phyloP scores from a whole-genome alignment of 2,113 vertebrate species.

The Sinocyclocheilus rhinocerous region DNA sequence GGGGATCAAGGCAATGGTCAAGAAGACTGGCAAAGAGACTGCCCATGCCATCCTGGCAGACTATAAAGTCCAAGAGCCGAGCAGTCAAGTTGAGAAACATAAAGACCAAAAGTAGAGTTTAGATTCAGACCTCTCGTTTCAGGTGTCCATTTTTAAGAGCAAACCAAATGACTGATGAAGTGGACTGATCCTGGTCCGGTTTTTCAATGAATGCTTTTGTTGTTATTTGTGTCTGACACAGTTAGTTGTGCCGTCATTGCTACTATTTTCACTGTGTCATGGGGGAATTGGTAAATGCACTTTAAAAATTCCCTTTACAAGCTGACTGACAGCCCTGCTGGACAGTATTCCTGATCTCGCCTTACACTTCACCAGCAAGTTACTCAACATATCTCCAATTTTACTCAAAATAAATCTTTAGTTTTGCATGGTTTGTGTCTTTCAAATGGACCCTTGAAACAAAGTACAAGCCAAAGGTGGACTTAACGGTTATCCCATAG shows the following conservation, averaged over 20 bases:
- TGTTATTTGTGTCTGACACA: constrained; percentile 15
- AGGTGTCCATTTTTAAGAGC: background rate
- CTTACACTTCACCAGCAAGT: constrained; percentile 24
- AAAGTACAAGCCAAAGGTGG: constrained; percentile 3
- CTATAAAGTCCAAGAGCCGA: constrained; percentile 79
- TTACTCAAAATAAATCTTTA: background rate
- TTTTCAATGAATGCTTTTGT: background rate
- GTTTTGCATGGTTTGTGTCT: background rate
- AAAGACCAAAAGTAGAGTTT: constrained; percentile 60
- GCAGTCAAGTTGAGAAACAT: constrained; percentile 56
- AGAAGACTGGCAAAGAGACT: constrained; percentile 90
- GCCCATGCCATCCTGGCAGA: constrained; percentile 88
- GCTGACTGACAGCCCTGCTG: background rate
- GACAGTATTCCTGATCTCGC: background rate
- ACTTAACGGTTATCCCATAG: constrained; percentile 23
- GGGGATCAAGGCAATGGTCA: constrained; percentile 93
- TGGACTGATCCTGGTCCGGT: background rate
- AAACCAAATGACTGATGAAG: background rate
- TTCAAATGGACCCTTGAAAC: constrained; percentile 15
- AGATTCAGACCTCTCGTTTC: background rate
- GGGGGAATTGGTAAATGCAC: background rate
- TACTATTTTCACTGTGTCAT: background rate
- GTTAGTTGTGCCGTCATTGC: background rate
- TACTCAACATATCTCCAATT: background rate
- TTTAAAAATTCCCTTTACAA: background rate